Conservation (phyloP, 2,888 invertebrate genomes). For the Coelogynopora nodosa region DNA sequence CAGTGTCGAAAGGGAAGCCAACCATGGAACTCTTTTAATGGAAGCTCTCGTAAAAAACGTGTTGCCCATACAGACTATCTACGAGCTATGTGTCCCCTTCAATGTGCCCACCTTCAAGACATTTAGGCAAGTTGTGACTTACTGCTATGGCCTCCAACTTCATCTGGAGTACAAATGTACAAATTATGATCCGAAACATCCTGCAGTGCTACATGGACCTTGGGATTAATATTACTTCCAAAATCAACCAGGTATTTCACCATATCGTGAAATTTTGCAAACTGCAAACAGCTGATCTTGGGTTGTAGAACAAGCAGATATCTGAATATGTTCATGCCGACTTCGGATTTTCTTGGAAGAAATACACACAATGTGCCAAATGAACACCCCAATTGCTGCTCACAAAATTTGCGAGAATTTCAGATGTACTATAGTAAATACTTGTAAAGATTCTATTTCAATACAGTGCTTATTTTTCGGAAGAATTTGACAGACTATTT, state of each 20-base stretch:
- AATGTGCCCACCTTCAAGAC: not conserved
- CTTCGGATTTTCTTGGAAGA: not conserved
- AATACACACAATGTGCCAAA: not conserved
- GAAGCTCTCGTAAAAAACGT: not conserved
- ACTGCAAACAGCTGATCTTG: not conserved
- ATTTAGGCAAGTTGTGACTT: not conserved
- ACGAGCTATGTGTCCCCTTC: not conserved
- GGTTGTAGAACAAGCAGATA: not conserved
- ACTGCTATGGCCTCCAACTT: not conserved
- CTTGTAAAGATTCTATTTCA: no score
- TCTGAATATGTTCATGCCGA: not conserved
- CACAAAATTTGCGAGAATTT: not conserved
- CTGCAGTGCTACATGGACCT: not conserved
- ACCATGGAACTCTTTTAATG: not conserved
- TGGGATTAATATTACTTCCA: not conserved
- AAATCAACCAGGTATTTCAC: not conserved
- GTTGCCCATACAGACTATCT: not conserved
- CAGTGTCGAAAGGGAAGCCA: not conserved
- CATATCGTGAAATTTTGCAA: not conserved
- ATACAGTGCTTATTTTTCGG: not conserved
- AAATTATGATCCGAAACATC: not conserved
- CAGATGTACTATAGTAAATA: not conserved
- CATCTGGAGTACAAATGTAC: not conserved
- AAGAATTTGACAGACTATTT: not conserved
- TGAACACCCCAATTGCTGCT: not conserved